A percentile compares a stretch with the other conserved stretches of the same genome.
Conservation (phyloP, 2,888 invertebrate species). For the Oxyscelio sp. region DNA sequence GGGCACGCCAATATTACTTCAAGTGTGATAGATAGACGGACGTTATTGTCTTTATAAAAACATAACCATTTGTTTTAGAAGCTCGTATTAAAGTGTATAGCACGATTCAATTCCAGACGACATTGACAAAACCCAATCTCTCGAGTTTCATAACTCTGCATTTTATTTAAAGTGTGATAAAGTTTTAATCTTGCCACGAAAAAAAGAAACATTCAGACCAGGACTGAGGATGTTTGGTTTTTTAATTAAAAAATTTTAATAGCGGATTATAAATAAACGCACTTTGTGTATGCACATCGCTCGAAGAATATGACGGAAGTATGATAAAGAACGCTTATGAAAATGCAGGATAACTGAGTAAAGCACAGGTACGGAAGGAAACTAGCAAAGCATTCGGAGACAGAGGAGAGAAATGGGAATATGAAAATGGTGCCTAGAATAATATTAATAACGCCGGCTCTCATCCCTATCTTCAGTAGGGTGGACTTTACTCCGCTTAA, state of each 20-base stretch:
- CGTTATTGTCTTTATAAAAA: slow-evolving; percentile 88
- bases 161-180: slow-evolving; percentile 38
- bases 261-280: slow-evolving; percentile 38
- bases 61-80: slow-evolving; percentile 87
- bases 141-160: slow-evolving; percentile 48
- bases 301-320: slow-evolving; percentile 47
- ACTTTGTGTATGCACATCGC: slow-evolving; percentile 25
- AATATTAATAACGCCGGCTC: slow-evolving; percentile 84
- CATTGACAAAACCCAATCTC: slow-evolving; percentile 68
- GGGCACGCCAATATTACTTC: slow-evolving; percentile 86
- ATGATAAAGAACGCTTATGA: slow-evolving; percentile 74
- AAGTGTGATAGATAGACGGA: slow-evolving; percentile 87
- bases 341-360: slow-evolving; percentile 70
- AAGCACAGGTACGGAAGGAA: slow-evolving; percentile 71
- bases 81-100: slow-evolving; percentile 80
- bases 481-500: slow-evolving; percentile 80
- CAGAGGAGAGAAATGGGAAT: slow-evolving; percentile 81
- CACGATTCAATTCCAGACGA: slow-evolving; percentile 67
- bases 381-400: slow-evolving; percentile 72
- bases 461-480: slow-evolving; percentile 72
- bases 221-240: background rate
- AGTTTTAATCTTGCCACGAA: slow-evolving; percentile 35
- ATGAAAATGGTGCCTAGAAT: slow-evolving; percentile 82
- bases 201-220: slow-evolving; percentile 34
- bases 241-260: slow-evolving; percentile 60